Base-by-base conservation (phyloP, 2,797 vertebrate genomes). In the Hydrocynus forskahlii region DNA sequence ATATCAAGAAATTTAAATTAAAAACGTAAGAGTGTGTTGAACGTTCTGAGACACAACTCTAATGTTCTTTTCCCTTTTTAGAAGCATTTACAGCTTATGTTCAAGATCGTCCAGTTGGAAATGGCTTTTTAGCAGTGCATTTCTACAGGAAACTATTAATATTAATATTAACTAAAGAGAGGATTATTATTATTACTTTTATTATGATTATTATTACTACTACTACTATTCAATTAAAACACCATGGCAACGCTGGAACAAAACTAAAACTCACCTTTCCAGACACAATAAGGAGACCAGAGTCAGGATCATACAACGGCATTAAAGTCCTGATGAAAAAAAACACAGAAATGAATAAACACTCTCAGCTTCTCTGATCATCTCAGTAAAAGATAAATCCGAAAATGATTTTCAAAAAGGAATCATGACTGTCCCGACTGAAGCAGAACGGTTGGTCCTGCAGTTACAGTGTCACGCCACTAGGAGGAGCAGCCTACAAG, bases 271-370 rank as follows among this genome's bases (percentile, higher is more conserved):
- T 93, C 84, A 99, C 98, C 95, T 95, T 95, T 87, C 94, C 97
- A 0, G 96, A 93, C 80, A 99, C 86, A 29, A 97, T 68, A 54
- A 99, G 94, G 50, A 99, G 95, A 57, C 96, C 93, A 0, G 96
- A 95, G 91, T 98, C 96, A 0, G 92, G 86, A 17, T 99, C 97
- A 21, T 95, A 95, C 83, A 99, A 90, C 0, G 97, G 97, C 75
- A 97, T 93, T 86, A 96, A 78, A 1, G 87, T 93, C 86, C 97
- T 99, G 86, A 9, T 21, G 77, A 45, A 63, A 35, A 80, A 9
- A 19, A 64, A 81, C 21, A 78, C n/a, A 62, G 12, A 81, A n/a
- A 81, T 29, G 1, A 45, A 45, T 45, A 73, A 2, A 73, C 29
- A 7, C 43, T 43, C 38, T 68, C n/a, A 9, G 8, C 40, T n/a